A percentile compares a stretch with the other conserved stretches of the same genome.
These are phyloP conservation scores for Ammodytes dubius DNA, from an alignment of 2,113 vertebrate species.

Conservation along the genomic window DNA sequence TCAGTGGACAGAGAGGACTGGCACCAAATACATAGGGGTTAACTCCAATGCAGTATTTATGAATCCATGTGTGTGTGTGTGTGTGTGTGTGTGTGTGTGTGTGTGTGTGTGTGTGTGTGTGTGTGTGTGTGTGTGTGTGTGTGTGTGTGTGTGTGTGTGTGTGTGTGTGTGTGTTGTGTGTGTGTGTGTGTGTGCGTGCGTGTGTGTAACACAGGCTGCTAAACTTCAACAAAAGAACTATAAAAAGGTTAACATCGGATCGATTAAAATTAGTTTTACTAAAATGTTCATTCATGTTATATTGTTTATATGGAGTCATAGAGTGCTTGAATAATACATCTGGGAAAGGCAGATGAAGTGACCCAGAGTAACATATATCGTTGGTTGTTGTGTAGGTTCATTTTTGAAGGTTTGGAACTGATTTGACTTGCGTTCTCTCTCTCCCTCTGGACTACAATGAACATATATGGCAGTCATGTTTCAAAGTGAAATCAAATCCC, in stretches of 20 bases:
- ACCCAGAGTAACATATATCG: not conserved
- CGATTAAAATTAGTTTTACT: not conserved
- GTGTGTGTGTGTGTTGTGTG: constrained; percentile 12
- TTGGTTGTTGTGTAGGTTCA: constrained; percentile 5
- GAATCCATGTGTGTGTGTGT: not conserved
- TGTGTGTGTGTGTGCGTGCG: not conserved
- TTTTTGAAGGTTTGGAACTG: constrained; percentile 8
- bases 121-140: not conserved
- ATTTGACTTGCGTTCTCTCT: constrained; percentile 8
- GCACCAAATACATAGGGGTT: not conserved
- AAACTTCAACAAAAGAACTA: not conserved
- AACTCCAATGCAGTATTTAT: not conserved
- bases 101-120: constrained; percentile 1
- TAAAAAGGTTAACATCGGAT: not conserved
- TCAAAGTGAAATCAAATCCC: not conserved
- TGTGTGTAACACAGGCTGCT: not conserved
- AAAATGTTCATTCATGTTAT: not conserved
- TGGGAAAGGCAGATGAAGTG: constrained; percentile 5
- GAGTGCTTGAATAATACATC: not conserved
- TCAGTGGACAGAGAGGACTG: not conserved
- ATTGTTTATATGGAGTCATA: not conserved
- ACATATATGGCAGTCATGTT: not conserved
- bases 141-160: constrained; percentile 2
- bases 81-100: constrained; percentile 7
- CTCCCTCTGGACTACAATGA: not conserved